Conservation (phyloP, 2,888 invertebrate species). For the Fragum sueziense region DNA sequence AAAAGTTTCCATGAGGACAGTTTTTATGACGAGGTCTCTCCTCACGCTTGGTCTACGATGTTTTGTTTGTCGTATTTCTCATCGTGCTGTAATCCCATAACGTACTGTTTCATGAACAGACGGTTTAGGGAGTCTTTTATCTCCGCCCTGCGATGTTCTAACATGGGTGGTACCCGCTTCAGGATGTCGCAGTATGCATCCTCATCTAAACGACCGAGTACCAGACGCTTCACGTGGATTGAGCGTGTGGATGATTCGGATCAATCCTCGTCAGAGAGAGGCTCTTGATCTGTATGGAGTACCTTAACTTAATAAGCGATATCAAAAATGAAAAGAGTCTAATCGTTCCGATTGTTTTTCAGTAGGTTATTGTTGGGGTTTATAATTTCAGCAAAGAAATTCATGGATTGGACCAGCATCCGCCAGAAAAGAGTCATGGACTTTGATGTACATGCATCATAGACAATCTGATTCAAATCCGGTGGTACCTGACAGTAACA, state of each 20-base stretch:
- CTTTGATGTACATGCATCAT: too few relatives aligned
- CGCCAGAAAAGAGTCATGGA: too few relatives aligned
- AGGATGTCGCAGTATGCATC: neutral
- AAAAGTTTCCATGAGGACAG: slow-evolving; percentile 89
- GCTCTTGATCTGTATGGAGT: neutral
- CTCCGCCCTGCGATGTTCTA: slow-evolving; percentile 88
- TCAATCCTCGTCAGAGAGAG: slow-evolving; percentile 2
- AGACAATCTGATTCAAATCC: too few relatives aligned
- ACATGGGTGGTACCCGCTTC: slow-evolving; percentile 80
- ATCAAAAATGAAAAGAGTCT: too few relatives aligned
- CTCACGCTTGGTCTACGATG: slow-evolving; percentile 85
- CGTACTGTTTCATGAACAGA: slow-evolving; percentile 95
- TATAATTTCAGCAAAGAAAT: too few relatives aligned
- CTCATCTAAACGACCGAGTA: slow-evolving; percentile 7
- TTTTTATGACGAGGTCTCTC: slow-evolving; percentile 80
- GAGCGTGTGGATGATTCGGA: slow-evolving; percentile 28
- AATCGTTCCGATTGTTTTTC: too few relatives aligned
- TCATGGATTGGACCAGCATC: too few relatives aligned
- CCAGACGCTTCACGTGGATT: slow-evolving; percentile 39
- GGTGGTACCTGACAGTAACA: too few relatives aligned
- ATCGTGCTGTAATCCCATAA: slow-evolving; percentile 94
- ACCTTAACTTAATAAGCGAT: too few relatives aligned
- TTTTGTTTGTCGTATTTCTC: slow-evolving; percentile 92
- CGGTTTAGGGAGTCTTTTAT: slow-evolving; percentile 92
- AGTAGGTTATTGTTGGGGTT: too few relatives aligned